Evolutionary conservation across 2,113 vertebrate species (phyloP).

Genomic region (Ictidomys tridecemlineatus): DNA sequence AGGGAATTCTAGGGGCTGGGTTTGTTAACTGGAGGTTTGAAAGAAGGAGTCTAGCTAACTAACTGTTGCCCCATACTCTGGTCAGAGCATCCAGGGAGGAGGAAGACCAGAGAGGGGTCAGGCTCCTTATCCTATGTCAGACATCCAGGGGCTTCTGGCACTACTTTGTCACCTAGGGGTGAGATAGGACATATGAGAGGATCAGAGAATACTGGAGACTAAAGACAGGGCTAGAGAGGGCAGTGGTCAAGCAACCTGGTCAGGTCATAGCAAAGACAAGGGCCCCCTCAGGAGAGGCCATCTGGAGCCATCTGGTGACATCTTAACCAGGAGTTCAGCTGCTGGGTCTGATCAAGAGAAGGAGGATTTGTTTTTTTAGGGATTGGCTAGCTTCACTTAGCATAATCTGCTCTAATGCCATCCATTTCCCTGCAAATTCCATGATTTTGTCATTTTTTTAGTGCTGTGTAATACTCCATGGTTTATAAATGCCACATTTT

Average conservation of each 20-base stretch:
- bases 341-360: too few species aligned
- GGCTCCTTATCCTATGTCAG: neutral
- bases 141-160: fast-evolving
- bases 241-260: too few species aligned
- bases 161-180: neutral
- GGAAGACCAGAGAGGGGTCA: neutral
- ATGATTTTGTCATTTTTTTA: too few species aligned
- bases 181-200: neutral
- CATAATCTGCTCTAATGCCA: too few species aligned
- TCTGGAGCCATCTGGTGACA: too few species aligned
- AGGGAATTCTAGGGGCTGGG: neutral
- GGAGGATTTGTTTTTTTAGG: too few species aligned
- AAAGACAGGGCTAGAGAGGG: neutral
- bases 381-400: too few species aligned
- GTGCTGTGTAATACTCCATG: too few species aligned
- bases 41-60: neutral
- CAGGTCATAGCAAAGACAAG: neutral
- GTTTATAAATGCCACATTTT: too few species aligned
- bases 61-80: too few species aligned
- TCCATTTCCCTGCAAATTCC: too few species aligned
- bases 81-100: neutral
- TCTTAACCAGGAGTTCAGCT: neutral
- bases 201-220: too few species aligned
- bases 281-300: neutral
- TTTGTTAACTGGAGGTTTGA: neutral